Conservation (phyloP, 64 coral and sea anemone genomes). For the Montipora sp. region DNA sequence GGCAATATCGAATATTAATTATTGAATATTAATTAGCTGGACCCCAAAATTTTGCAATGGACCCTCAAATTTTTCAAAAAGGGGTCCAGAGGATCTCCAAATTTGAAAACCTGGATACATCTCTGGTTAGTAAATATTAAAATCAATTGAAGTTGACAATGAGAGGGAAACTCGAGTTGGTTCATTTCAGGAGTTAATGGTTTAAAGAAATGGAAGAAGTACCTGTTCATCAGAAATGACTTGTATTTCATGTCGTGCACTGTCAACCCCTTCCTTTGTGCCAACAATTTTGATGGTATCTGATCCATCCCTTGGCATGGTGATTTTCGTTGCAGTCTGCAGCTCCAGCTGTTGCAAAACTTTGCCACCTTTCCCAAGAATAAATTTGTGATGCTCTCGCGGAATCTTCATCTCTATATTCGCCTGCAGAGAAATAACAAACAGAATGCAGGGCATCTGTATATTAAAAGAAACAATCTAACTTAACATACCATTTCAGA, state of each 20-base stretch:
- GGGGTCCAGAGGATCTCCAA: no score
- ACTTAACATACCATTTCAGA: neutral
- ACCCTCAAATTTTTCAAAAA: no score
- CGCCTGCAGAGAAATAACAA: slow-evolving; percentile 65
- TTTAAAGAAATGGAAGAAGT: no score
- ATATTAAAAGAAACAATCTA: neutral
- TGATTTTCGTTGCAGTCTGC: slow-evolving; percentile 93
- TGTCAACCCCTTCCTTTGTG: slow-evolving; percentile 96
- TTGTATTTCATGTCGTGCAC: slow-evolving; percentile 94
- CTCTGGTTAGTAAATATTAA: no score
- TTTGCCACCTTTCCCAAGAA: slow-evolving; percentile 98
- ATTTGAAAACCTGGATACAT: no score
- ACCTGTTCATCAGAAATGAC: slow-evolving; percentile 96
- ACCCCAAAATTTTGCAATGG: no score
- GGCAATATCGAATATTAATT: no score
- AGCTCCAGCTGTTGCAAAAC: slow-evolving; percentile 85
- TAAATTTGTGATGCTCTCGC: slow-evolving; percentile 95
- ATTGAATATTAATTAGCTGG: no score
- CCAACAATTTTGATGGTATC: slow-evolving; percentile 87
- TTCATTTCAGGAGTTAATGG: no score
- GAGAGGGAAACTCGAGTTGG: no score
- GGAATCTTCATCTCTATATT: slow-evolving; percentile 87
- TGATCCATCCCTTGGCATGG: slow-evolving; percentile 89
- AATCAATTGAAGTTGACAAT: no score
- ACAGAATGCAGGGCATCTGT: neutral